Percentiles rank a stretch among this genome's conserved stretches.
These are phyloP conservation scores for Stenurella melanura DNA, from an alignment of 2,888 invertebrate species.

Conservation along the genomic window DNA sequence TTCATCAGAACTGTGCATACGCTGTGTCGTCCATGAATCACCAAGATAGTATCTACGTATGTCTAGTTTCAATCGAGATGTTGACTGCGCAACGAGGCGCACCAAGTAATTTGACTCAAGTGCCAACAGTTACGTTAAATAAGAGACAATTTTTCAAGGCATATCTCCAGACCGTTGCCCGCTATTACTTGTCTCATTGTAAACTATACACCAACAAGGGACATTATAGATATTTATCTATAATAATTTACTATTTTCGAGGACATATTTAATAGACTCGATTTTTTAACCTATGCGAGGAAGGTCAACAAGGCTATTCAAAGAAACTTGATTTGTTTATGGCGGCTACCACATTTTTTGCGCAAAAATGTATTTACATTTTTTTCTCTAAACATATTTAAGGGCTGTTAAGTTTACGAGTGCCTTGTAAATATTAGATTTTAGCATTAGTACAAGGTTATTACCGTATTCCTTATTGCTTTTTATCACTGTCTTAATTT, in stretches of 20 bases:
- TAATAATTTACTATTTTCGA: constrained; percentile 22
- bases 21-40: constrained; percentile 54
- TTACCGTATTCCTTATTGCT: too few species aligned
- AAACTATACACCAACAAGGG: constrained; percentile 21
- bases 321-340: not conserved
- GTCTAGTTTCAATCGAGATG: constrained; percentile 60
- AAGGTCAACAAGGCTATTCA: not conserved
- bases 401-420: too few species aligned
- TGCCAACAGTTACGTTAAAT: constrained; percentile 54
- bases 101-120: constrained; percentile 59
- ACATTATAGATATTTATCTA: constrained; percentile 29
- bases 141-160: constrained; percentile 49
- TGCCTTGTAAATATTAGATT: too few species aligned
- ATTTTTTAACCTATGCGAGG: constrained; percentile 4
- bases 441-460: too few species aligned
- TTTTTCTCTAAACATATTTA: not conserved
- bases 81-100: constrained; percentile 52
- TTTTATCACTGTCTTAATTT: too few species aligned
- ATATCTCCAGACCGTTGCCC: constrained; percentile 18
- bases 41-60: constrained; percentile 58
- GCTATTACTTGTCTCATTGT: constrained; percentile 29
- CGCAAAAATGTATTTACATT: not conserved
- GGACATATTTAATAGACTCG: constrained; percentile 15
- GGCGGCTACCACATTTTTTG: not conserved
- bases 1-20: constrained; percentile 34